Evolutionary conservation across 2,797 vertebrate genomes (phyloP).

Genomic region (Pseudopleuronectes americanus): DNA sequence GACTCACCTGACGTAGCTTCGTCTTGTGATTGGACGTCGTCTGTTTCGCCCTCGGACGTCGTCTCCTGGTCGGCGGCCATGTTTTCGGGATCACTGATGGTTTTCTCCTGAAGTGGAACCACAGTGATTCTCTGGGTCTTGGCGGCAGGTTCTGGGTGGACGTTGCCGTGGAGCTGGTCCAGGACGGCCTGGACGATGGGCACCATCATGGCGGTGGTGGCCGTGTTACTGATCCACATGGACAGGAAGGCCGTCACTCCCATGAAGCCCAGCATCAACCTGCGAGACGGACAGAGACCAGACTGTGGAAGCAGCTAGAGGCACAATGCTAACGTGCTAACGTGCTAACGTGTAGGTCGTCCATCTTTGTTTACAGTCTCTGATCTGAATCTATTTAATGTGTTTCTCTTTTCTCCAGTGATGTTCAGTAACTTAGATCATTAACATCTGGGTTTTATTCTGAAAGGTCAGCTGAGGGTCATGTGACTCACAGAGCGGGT

Average conservation of each 20-base stretch:
- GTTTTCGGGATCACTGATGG: slow-evolving; percentile 9
- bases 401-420: background rate
- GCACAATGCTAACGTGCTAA: too few species aligned
- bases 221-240: slow-evolving; percentile 99
- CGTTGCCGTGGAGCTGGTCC: slow-evolving; percentile 82
- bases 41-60: background rate
- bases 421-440: background rate
- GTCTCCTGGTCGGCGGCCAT: background rate
- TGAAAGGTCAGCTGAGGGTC: background rate
- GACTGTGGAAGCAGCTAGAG: too few species aligned
- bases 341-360: too few species aligned
- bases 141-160: slow-evolving; percentile 9
- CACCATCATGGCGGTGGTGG: slow-evolving; percentile 97
- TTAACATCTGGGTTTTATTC: background rate
- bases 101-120: slow-evolving; percentile 24
- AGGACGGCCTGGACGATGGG: slow-evolving; percentile 94
- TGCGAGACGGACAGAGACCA: slow-evolving; percentile 52
- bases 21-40: slow-evolving; percentile 41
- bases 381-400: background rate
- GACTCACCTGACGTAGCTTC: slow-evolving; percentile 39
- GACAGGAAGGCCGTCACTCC: slow-evolving; percentile 94
- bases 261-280: slow-evolving; percentile 97
- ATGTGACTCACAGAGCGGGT: slow-evolving; percentile 88
- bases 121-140: background rate
- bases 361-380: background rate